Conservation (phyloP, 1,140 invertebrate species). For the Hermetia illucens region DNA sequence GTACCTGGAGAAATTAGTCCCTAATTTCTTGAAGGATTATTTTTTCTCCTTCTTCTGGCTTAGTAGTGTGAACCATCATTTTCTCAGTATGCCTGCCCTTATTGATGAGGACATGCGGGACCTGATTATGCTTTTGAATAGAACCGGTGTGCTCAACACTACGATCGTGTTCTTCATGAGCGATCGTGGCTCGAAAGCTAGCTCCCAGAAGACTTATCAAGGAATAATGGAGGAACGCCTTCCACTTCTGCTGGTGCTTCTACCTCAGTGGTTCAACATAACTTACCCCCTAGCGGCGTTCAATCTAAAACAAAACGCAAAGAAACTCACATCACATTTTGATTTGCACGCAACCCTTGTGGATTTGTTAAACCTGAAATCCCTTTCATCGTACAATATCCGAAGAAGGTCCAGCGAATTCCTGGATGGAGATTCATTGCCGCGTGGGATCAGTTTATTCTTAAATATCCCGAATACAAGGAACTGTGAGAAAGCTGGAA, state of each 20-base stretch:
- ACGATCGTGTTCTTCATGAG: conserved; percentile 68
- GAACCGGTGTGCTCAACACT: conserved; percentile 41
- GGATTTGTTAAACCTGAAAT: conserved; percentile 39
- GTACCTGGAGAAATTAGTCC: conserved; percentile 27
- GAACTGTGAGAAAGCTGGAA: conserved; percentile 58
- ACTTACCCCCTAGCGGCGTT: conserved; percentile 44
- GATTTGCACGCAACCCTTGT: conserved; percentile 58
- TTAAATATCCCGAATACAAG: conserved; percentile 50
- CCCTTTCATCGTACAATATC: conserved; percentile 20
- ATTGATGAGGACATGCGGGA: conserved; percentile 42
- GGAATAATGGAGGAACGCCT: conserved; percentile 73
- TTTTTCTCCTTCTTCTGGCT: conserved; percentile 68
- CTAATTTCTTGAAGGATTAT: conserved; percentile 8
- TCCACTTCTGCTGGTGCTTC: conserved; percentile 62
- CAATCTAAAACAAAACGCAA: conserved; percentile 57
- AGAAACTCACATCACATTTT: conserved; percentile 63
- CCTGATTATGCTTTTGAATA: conserved; percentile 41
- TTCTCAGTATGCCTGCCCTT: conserved; percentile 48
- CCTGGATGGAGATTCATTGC: conserved; percentile 15
- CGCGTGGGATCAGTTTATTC: conserved; percentile 61
- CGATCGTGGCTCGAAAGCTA: conserved; percentile 86
- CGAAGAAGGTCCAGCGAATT: conserved; percentile 14
- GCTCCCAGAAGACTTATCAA: conserved; percentile 53
- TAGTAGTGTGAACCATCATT: conserved; percentile 56
- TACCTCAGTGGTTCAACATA: conserved; percentile 57